These are phyloP conservation scores for Meta bourneti DNA, from an alignment of 2,888 invertebrate genomes.

Conservation along the genomic window DNA sequence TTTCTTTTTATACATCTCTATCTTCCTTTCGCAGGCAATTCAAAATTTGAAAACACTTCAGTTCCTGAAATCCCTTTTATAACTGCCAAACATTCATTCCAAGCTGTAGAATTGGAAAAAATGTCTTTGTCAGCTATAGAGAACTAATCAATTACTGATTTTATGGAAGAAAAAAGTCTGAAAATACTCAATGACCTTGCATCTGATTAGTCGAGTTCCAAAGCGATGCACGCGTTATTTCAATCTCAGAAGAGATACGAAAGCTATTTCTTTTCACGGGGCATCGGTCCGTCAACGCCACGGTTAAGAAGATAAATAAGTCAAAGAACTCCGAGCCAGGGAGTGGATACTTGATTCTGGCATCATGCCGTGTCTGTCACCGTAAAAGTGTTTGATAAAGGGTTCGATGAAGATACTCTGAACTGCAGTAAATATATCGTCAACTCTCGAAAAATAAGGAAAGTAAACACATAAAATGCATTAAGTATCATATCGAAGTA, in stretches of 20 bases:
- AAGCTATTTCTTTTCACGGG: background rate
- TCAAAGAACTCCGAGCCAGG: constrained; percentile 19
- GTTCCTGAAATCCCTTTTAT: too few relatives aligned
- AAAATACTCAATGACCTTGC: background rate
- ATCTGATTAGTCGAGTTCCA: constrained; percentile 17
- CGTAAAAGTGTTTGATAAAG: constrained; percentile 23
- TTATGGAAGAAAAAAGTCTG: background rate
- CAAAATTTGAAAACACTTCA: too few relatives aligned
- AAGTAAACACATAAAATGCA: background rate
- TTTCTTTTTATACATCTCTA: too few relatives aligned
- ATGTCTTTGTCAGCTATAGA: background rate
- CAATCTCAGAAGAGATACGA: background rate
- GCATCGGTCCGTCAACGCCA: constrained; percentile 7
- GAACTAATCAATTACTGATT: background rate
- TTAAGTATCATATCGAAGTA: background rate
- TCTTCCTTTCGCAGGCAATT: too few relatives aligned
- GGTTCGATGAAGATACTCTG: background rate
- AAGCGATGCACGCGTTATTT: constrained; percentile 4
- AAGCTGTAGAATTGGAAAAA: too few relatives aligned
- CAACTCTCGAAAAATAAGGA: background rate
- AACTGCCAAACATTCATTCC: too few relatives aligned
- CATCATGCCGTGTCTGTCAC: constrained; percentile 44
- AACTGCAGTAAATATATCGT: background rate
- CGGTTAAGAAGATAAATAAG: constrained; percentile 16
- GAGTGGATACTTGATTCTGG: constrained; percentile 3